These are phyloP conservation scores for Megastigmus dorsalis DNA, from an alignment of 2,888 invertebrate genomes.

Conservation along the genomic window DNA sequence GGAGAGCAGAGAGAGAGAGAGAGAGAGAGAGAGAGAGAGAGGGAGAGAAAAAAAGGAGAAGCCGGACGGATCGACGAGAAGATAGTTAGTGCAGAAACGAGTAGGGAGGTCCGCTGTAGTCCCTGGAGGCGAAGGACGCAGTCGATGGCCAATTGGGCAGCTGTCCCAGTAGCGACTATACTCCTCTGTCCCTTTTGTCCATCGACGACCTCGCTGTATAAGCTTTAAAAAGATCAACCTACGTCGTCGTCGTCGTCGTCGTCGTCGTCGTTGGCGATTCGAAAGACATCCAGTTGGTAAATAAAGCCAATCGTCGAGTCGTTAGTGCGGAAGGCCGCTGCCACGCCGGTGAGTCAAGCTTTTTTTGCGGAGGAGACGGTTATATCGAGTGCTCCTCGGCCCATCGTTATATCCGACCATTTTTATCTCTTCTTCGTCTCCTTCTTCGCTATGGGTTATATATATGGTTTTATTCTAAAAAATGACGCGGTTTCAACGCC, in stretches of 20 bases:
- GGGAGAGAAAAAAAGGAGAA: conserved; percentile 37
- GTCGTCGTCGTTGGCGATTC: not conserved
- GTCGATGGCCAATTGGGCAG: conserved; percentile 67
- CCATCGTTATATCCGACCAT: not conserved
- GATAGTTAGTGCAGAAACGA: conserved; percentile 60
- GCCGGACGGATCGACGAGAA: conserved; percentile 54
- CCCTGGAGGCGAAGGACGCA: conserved; percentile 65
- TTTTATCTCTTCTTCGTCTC: not conserved
- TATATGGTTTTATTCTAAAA: too few relatives aligned
- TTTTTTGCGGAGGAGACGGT: not conserved
- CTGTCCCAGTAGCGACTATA: conserved; percentile 65
- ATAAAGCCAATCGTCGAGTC: conserved; percentile 66
- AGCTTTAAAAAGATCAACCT: conserved; percentile 38
- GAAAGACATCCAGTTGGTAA: conserved; percentile 56
- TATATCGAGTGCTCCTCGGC: not conserved
- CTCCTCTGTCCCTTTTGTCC: conserved; percentile 42
- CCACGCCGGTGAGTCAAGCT: conserved; percentile 17
- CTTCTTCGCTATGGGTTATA: not conserved
- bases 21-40: conserved; percentile 46
- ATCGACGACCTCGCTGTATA: not conserved
- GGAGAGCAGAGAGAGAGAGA: conserved; percentile 52
- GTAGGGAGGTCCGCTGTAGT: conserved; percentile 60
- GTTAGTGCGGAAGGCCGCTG: conserved; percentile 58
- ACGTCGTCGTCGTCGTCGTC: too few relatives aligned
- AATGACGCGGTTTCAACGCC: not conserved